phyloP scores from a whole-genome alignment of 2,797 vertebrate species.

The Coregonus ussuriensis region DNA sequence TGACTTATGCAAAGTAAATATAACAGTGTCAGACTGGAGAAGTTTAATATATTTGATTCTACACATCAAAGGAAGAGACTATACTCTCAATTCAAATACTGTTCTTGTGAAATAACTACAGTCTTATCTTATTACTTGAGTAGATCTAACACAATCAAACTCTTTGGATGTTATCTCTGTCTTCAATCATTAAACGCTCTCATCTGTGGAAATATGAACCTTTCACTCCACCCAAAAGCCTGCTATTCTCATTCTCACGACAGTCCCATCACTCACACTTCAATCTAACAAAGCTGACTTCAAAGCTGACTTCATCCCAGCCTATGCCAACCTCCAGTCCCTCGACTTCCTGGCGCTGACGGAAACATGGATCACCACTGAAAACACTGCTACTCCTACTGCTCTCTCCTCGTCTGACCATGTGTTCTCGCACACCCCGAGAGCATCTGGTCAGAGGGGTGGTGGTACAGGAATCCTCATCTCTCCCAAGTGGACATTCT shows the following conservation, averaged over 20 bases:
- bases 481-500: too few species aligned
- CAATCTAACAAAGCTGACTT: too few species aligned
- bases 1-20: constrained; percentile 59
- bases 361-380: too few species aligned
- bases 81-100: constrained; percentile 41
- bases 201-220: constrained; percentile 27
- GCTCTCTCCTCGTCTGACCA: too few species aligned
- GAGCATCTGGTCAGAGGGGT: too few species aligned
- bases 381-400: too few species aligned
- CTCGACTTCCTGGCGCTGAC: too few species aligned
- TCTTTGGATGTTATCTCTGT: constrained; percentile 42
- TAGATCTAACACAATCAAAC: constrained; percentile 45
- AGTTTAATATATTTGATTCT: constrained; percentile 58
- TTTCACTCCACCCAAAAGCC: constrained; percentile 25
- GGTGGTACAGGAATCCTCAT: too few species aligned
- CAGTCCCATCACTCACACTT: constrained; percentile 25
- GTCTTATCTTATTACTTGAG: constrained; percentile 47
- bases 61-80: constrained; percentile 55
- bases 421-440: too few species aligned
- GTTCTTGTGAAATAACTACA: constrained; percentile 45
- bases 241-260: constrained; percentile 27
- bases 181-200: constrained; percentile 48
- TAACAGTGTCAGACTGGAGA: constrained; percentile 58
- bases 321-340: too few species aligned
- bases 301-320: too few species aligned